Evolutionary conservation across 2,888 invertebrate species (phyloP).

Genomic region (Drosophila histrio): DNA sequence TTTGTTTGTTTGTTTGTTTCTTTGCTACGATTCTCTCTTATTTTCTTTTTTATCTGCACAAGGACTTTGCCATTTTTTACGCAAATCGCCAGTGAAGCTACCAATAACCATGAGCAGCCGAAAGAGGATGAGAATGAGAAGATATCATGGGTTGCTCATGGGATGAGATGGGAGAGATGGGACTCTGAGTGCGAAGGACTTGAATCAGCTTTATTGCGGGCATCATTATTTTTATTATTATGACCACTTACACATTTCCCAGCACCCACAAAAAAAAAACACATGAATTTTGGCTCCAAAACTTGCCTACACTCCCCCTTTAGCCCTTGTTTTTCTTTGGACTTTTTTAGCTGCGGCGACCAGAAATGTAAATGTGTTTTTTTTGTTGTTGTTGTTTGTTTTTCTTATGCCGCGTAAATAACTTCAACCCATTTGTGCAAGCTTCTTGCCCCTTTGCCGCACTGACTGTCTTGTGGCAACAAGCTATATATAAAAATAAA

Average conservation of each 20-base stretch:
- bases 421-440: constrained; percentile 75
- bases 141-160: background rate
- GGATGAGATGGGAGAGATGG: background rate
- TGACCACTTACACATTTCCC: constrained; percentile 79
- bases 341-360: constrained; percentile 23
- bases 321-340: background rate
- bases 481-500: constrained; percentile 76
- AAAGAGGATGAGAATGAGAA: background rate
- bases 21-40: constrained; percentile 8
- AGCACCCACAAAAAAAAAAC: constrained; percentile 52
- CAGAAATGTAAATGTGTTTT: constrained; percentile 66
- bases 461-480: background rate
- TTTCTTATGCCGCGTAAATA: constrained; percentile 59
- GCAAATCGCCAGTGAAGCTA: constrained; percentile 65
- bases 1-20: constrained; percentile 35
- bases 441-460: background rate
- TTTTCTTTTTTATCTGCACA: constrained; percentile 62
- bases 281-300: constrained; percentile 63
- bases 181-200: constrained; percentile 62
- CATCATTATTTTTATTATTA: constrained; percentile 84
- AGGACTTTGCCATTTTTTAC: constrained; percentile 71
- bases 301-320: background rate
- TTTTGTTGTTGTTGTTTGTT: constrained; percentile 18
- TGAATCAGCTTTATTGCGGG: constrained; percentile 83
- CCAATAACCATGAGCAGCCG: constrained; percentile 47